phyloP scores from a whole-genome alignment of 2,113 vertebrate genomes.

The Odobenus rosmarus region DNA sequence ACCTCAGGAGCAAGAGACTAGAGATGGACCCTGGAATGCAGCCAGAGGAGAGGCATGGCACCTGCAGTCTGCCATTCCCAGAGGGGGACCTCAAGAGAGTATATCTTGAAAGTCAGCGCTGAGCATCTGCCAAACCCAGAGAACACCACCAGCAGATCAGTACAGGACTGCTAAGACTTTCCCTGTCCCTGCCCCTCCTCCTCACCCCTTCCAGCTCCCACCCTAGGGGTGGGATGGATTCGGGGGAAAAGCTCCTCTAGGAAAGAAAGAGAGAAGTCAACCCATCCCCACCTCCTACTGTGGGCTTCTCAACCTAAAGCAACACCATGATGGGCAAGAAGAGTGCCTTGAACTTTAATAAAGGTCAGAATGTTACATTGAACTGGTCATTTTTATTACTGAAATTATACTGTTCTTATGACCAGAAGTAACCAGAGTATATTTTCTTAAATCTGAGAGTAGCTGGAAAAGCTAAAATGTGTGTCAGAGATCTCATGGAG shows the following conservation, averaged over 20 bases:
- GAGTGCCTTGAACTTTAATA: background rate
- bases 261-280: background rate
- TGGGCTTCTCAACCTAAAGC: background rate
- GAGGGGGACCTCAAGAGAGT: background rate
- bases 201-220: background rate
- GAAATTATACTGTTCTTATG: background rate
- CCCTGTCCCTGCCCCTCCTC: background rate
- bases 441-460: slow-evolving; percentile 16
- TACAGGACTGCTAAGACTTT: background rate
- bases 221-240: background rate
- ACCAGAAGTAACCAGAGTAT: background rate
- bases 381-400: background rate
- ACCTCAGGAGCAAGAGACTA: background rate
- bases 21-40: background rate
- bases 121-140: background rate
- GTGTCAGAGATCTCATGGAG: background rate
- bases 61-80: background rate
- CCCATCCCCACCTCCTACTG: background rate
- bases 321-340: background rate
- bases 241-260: background rate
- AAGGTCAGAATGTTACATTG: background rate
- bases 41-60: background rate
- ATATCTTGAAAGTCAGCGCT: background rate
- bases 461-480: background rate
- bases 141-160: background rate